These are phyloP conservation scores for Caenorhabditis sp. DNA, from an alignment of 2,888 invertebrate genomes.

Conservation along the genomic window DNA sequence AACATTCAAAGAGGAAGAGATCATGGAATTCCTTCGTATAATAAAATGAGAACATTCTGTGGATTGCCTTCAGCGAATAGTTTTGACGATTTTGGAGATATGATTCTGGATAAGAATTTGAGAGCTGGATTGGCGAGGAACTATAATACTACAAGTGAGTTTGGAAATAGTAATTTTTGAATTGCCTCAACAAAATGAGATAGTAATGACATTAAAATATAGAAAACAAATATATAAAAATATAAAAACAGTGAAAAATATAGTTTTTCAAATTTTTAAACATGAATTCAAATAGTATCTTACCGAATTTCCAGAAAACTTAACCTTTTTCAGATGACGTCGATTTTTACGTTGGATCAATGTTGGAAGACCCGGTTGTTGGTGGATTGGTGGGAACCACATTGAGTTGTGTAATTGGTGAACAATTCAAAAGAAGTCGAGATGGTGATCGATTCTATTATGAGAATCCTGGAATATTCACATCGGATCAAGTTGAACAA, in stretches of 20 bases:
- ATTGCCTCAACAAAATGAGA: not conserved
- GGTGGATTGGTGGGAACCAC: slow-evolving; percentile 75
- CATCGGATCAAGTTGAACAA: slow-evolving; percentile 79
- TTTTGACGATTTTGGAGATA: slow-evolving; percentile 81
- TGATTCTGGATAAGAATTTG: slow-evolving; percentile 81
- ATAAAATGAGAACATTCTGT: slow-evolving; percentile 79
- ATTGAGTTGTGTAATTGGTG: slow-evolving; percentile 73
- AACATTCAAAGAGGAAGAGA: slow-evolving; percentile 93
- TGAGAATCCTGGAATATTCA: slow-evolving; percentile 72
- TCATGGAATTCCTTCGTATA: slow-evolving; percentile 81
- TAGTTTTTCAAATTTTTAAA: too few relatives aligned
- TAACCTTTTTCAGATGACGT: slow-evolving; percentile 72
- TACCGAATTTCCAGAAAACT: too few relatives aligned
- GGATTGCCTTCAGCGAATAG: slow-evolving; percentile 80
- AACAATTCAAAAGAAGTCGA: slow-evolving; percentile 74
- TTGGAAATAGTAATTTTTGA: not conserved
- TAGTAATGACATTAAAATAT: not conserved
- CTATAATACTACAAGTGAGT: slow-evolving; percentile 62
- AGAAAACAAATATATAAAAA: too few relatives aligned
- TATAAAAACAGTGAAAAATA: too few relatives aligned
- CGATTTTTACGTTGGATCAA: slow-evolving; percentile 74
- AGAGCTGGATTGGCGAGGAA: slow-evolving; percentile 78
- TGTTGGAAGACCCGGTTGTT: slow-evolving; percentile 73
- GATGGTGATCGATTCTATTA: slow-evolving; percentile 75
- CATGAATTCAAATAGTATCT: too few relatives aligned